phyloP scores from a whole-genome alignment of 2,888 invertebrate species.

The Lasioglossum malachurum region DNA sequence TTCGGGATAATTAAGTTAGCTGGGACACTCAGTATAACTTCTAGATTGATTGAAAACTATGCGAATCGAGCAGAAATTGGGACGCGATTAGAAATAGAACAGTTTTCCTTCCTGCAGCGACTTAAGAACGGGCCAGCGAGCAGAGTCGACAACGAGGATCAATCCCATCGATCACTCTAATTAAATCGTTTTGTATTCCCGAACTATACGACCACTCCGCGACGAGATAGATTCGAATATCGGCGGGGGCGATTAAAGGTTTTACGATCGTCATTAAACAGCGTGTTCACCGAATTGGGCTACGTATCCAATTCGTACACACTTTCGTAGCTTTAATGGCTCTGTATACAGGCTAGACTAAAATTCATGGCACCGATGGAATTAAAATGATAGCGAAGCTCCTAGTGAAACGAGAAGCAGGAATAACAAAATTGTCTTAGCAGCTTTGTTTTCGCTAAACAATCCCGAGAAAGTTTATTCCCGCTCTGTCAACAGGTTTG shows the following conservation, averaged over 20 bases:
- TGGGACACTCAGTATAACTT: no score
- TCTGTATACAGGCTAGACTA: background rate
- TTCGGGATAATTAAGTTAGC: no score
- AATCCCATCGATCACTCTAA: conserved; percentile 62
- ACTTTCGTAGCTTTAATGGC: background rate
- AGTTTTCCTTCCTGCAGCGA: conserved; percentile 28
- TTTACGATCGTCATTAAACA: conserved; percentile 56
- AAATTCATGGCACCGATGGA: background rate
- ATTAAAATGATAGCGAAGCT: background rate
- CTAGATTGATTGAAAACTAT: no score
- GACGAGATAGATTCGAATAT: conserved; percentile 42
- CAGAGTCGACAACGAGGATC: background rate
- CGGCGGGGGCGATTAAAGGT: conserved; percentile 47
- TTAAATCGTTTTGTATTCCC: conserved; percentile 66
- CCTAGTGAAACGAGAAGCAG: background rate
- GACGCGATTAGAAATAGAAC: background rate
- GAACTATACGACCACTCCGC: conserved; percentile 45
- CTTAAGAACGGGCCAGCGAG: background rate
- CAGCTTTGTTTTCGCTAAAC: background rate
- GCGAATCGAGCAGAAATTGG: no score
- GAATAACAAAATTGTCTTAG: background rate
- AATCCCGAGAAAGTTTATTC: background rate
- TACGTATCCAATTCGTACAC: background rate
- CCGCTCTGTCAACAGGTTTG: background rate
- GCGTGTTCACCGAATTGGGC: conserved; percentile 17